Conservation (phyloP, 35 echinoderm and acorn worm species). For the Strongylocentrotus purpuratus region DNA sequence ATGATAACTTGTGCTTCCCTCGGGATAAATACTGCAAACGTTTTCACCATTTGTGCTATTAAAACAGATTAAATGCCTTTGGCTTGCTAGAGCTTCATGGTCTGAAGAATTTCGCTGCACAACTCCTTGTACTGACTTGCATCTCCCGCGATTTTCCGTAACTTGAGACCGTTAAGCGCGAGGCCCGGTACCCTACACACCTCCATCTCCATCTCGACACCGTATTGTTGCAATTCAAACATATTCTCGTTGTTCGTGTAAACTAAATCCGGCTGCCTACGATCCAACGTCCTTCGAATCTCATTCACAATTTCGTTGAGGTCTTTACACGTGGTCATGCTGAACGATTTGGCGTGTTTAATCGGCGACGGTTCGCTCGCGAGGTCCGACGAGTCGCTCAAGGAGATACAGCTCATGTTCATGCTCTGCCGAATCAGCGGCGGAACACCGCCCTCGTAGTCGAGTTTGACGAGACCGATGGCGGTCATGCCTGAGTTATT, state of each 20-base stretch:
- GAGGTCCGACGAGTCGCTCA: slow-evolving; percentile 78
- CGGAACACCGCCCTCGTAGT: slow-evolving; percentile 51
- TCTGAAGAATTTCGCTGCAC: slow-evolving; percentile 85
- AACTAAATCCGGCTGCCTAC: slow-evolving; percentile 74
- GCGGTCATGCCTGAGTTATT: slow-evolving; percentile 69
- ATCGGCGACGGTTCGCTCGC: slow-evolving; percentile 72
- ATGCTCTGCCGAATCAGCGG: slow-evolving; percentile 77
- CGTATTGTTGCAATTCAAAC: slow-evolving; percentile 83
- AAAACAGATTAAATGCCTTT: background rate
- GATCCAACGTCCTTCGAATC: slow-evolving; percentile 86
- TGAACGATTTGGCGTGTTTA: slow-evolving; percentile 90
- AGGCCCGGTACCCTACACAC: slow-evolving; percentile 92
- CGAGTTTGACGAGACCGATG: slow-evolving; percentile 43
- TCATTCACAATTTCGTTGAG: slow-evolving; percentile 86
- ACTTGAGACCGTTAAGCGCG: slow-evolving; percentile 83
- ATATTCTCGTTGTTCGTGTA: slow-evolving; percentile 92
- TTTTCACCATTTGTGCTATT: background rate
- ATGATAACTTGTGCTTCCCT: background rate
- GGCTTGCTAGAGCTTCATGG: slow-evolving; percentile 87
- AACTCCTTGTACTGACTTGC: slow-evolving; percentile 85
- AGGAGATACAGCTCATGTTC: slow-evolving; percentile 77
- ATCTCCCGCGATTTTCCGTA: slow-evolving; percentile 94
- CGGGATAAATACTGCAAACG: background rate
- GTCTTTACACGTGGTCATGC: slow-evolving; percentile 89
- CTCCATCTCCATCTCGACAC: slow-evolving; percentile 92